Percentiles rank a stretch among this genome's conserved stretches.
phyloP scores from a whole-genome alignment of 2,113 vertebrate genomes.

The Ginglymostoma cirratum region DNA sequence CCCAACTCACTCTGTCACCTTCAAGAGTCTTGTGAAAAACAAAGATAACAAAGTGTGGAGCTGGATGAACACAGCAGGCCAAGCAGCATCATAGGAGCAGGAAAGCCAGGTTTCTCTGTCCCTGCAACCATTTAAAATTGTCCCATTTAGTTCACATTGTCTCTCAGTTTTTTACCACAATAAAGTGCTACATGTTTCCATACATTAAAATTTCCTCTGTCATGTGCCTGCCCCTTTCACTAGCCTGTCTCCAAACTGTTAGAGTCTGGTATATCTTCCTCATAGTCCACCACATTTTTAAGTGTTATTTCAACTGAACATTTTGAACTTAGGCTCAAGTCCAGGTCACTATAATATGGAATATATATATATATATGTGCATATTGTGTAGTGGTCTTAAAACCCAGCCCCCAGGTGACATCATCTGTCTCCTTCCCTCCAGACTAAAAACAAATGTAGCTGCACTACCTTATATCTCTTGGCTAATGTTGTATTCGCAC shows the following conservation, averaged over 20 bases:
- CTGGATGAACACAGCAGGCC: no score
- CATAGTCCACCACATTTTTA: neutral
- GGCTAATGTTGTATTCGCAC: neutral
- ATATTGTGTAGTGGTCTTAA: neutral
- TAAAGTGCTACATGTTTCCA: neutral
- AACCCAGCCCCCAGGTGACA: neutral
- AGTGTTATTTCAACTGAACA: neutral
- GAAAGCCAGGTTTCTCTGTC: neutral
- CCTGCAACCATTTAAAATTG: neutral
- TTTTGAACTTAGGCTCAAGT: neutral
- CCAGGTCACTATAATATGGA: neutral
- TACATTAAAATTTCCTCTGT: neutral
- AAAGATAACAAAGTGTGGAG: no score
- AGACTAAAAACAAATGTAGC: neutral
- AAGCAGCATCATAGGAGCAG: no score
- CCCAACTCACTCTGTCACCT: neutral
- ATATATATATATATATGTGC: no score
- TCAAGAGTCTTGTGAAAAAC: neutral
- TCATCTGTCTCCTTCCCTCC: neutral
- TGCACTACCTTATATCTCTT: neutral
- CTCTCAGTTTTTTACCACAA: neutral
- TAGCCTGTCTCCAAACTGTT: neutral
- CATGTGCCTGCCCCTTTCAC: neutral
- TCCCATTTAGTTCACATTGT: neutral
- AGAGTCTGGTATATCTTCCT: neutral